Conservation (phyloP, 1,140 invertebrate species). For the Caerostris darwini region DNA sequence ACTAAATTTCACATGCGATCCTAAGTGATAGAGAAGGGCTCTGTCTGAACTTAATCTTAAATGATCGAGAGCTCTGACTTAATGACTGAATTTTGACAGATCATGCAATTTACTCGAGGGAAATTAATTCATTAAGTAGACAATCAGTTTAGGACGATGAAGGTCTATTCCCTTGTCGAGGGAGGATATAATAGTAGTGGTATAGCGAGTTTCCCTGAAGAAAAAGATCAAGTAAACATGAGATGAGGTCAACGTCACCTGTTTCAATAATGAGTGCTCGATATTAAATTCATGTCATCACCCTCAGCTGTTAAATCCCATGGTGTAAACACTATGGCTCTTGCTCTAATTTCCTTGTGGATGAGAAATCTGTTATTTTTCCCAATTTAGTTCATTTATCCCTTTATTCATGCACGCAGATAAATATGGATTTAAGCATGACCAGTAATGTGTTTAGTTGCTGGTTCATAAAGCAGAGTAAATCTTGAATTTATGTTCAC, state of each 20-base stretch:
- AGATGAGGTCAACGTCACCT: slow-evolving; percentile 26
- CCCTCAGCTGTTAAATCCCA: not conserved
- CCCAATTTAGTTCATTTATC: too few relatives aligned
- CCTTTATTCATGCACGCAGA: too few relatives aligned
- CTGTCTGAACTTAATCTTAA: not conserved
- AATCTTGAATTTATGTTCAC: too few relatives aligned
- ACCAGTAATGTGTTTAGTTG: too few relatives aligned
- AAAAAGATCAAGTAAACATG: slow-evolving; percentile 29
- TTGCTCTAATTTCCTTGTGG: not conserved
- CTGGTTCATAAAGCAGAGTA: too few relatives aligned
- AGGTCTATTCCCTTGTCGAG: slow-evolving; percentile 19
- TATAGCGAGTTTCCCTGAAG: not conserved
- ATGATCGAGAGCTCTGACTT: slow-evolving; percentile 15
- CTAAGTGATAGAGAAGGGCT: not conserved
- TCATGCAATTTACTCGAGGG: slow-evolving; percentile 53
- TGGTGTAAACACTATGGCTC: not conserved
- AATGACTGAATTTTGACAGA: slow-evolving; percentile 63
- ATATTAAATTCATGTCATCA: slow-evolving; percentile 30
- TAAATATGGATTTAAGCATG: too few relatives aligned
- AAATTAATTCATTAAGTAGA: slow-evolving; percentile 65
- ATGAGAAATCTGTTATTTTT: not conserved
- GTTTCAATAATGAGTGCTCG: not conserved
- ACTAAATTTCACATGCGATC: not conserved
- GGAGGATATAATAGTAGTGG: not conserved
- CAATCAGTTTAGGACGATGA: slow-evolving; percentile 29